Percentiles rank a stretch among this genome's conserved stretches.
These are phyloP conservation scores for Drosophila vallismaia DNA, from an alignment of 2,888 invertebrate genomes.

Conservation along the genomic window DNA sequence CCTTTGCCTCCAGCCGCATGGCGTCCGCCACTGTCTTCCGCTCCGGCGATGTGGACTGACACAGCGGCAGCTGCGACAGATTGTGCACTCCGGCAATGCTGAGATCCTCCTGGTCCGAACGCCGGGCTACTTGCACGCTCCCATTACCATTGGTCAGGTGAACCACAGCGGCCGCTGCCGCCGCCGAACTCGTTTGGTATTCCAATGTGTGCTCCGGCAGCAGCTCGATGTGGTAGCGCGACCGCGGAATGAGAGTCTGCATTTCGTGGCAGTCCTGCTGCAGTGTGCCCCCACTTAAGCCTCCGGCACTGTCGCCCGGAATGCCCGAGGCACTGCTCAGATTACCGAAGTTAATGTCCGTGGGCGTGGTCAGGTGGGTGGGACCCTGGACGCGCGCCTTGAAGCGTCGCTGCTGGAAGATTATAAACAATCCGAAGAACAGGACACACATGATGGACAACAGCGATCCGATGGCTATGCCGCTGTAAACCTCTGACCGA, in stretches of 20 bases:
- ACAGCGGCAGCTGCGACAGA: constrained; percentile 77
- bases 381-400: constrained; percentile 81
- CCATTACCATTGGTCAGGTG: constrained; percentile 78
- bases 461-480: constrained; percentile 81
- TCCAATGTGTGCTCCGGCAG: constrained; percentile 69
- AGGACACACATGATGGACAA: constrained; percentile 80
- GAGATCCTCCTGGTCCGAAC: constrained; percentile 55
- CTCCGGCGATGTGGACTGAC: constrained; percentile 67
- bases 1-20: constrained; percentile 67
- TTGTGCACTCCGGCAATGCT: constrained; percentile 75
- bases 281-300: constrained; percentile 78
- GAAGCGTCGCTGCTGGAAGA: constrained; percentile 80
- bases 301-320: constrained; percentile 81
- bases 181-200: constrained; percentile 74
- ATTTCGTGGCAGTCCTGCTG: constrained; percentile 83
- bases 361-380: constrained; percentile 79
- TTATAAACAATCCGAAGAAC: constrained; percentile 80
- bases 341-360: constrained; percentile 81
- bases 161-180: constrained; percentile 34
- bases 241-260: constrained; percentile 83
- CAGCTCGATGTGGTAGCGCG: constrained; percentile 73
- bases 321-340: constrained; percentile 77
- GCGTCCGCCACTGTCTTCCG: constrained; percentile 57
- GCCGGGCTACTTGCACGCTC: constrained; percentile 57
- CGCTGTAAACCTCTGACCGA: constrained; percentile 79